Evolutionary conservation across 2,113 vertebrate genomes (phyloP).

Genomic region (Chaetorhynchus papuensis): DNA sequence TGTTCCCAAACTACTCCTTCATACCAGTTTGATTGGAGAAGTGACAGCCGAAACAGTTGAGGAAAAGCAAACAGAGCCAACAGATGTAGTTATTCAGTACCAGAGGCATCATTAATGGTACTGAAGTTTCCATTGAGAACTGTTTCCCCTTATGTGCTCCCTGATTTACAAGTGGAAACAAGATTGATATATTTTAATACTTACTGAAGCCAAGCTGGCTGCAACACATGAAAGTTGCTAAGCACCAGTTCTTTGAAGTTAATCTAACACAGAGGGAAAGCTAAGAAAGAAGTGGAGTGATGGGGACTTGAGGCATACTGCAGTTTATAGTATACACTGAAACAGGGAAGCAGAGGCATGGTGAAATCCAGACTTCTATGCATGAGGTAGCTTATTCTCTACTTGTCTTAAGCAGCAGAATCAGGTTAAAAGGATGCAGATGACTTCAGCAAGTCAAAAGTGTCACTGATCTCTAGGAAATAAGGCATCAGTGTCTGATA

Average conservation of each 20-base stretch:
- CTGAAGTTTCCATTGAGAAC: not conserved
- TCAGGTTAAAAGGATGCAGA: not conserved
- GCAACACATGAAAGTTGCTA: not conserved
- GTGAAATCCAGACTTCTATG: not conserved
- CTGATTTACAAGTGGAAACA: not conserved
- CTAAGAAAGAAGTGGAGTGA: not conserved
- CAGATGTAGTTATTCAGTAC: not conserved
- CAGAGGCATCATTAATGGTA: not conserved
- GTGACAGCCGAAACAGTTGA: not conserved
- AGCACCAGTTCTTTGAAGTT: not conserved
- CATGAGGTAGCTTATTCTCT: not conserved
- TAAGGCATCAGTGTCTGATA: not conserved
- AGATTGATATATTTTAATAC: not conserved
- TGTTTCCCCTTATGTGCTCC: not conserved
- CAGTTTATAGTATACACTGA: not conserved
- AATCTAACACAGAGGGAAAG: not conserved
- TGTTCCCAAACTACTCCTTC: not conserved
- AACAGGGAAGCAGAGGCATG: not conserved
- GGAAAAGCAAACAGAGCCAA: not conserved
- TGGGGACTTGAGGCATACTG: not conserved
- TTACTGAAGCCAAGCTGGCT: not conserved
- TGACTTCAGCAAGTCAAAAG: not conserved
- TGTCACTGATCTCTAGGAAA: not conserved
- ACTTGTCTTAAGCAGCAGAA: not conserved
- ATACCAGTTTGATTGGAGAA: not conserved